A percentile compares a stretch with the other conserved stretches of the same genome.
These are phyloP conservation scores for Alcis repandata DNA, from an alignment of 2,888 invertebrate genomes.

Conservation along the genomic window DNA sequence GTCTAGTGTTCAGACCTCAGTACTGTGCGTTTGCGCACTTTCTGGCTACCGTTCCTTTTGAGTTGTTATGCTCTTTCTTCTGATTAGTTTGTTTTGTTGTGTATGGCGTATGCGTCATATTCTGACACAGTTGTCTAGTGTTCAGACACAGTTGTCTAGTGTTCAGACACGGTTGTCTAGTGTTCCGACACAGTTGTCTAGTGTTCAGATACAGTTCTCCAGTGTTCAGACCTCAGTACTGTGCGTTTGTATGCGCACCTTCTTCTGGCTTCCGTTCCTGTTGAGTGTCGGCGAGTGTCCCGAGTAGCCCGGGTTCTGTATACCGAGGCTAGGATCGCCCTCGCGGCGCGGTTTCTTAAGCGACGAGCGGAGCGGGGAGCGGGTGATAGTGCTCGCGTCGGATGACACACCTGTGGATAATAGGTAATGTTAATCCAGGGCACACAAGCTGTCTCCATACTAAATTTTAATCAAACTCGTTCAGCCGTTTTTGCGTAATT, in stretches of 20 bases:
- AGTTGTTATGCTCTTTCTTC: background rate
- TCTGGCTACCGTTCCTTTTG: too few relatives aligned
- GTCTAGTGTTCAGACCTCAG: background rate
- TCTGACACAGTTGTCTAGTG: background rate
- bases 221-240: constrained; percentile 92
- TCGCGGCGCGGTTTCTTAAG: constrained; percentile 91
- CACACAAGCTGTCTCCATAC: too few relatives aligned
- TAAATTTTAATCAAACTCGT: too few relatives aligned
- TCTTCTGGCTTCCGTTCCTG: constrained; percentile 95
- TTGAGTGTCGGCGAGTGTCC: constrained; percentile 94
- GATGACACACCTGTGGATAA: constrained; percentile 73
- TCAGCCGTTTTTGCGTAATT: too few relatives aligned
- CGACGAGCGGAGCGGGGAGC: constrained; percentile 89
- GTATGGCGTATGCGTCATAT: background rate
- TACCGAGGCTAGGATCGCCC: constrained; percentile 88
- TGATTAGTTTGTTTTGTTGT: background rate
- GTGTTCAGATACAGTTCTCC: background rate
- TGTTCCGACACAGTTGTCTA: background rate
- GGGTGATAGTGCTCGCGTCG: constrained; percentile 77
- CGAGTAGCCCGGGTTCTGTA: constrained; percentile 94
- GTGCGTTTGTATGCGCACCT: constrained; percentile 96
- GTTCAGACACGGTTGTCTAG: background rate
- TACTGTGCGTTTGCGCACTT: background rate
- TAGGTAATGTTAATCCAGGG: too few relatives aligned
- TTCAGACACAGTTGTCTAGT: too few relatives aligned